Evolutionary conservation across 2,797 vertebrate genomes (phyloP), one percentile per base, ranked within the genome.

Genomic region (Hippocampus kuda): DNA sequence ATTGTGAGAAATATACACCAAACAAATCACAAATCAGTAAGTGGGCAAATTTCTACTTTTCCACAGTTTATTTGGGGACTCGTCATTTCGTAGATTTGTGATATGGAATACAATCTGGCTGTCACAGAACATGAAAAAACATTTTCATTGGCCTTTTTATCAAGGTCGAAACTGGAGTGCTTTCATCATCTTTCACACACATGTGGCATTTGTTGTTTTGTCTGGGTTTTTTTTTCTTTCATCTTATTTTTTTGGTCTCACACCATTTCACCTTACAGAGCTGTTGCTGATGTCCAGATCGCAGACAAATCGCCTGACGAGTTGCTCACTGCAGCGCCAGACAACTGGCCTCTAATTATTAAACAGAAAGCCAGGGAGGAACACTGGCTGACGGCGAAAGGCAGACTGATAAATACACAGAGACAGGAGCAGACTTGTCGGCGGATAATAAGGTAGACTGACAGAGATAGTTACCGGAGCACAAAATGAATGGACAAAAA

Each of bases 361-460:
- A 76, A 84, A 81, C 71, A 75, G 74, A 73, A 68, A 75, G 61
- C 68, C 78, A 66, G 73, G 44, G 65, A 76, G 73, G 79, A 71
- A 69, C 72, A 70, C 72, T 51, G 7, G 77, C 77, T 79, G 85
- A 80, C 64, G 67, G 73, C 48, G 68, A 69, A 75, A 83, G 78
- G 77, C 79, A 77, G 79, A 75, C 75, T 81, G 83, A 84, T 84
- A 83, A 83, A 84, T 84, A 78, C 73, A 84, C 77, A 79, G 77
- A 83, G 84, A 81, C 82, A 81, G 78, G 75, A 66, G 75, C 74
- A 54, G 81, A 67, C 77, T 70, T 75, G 83, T 74, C 79, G 82
- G 84, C 24, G 76, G 85, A 85, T 86, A 86, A 87, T 83, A 86
- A 79, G 85, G 81, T 76, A 77, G 84, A 85, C 70, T 70, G 80